These are phyloP conservation scores for Artemia sinica DNA, from an alignment of 2,888 invertebrate species.

Conservation along the genomic window DNA sequence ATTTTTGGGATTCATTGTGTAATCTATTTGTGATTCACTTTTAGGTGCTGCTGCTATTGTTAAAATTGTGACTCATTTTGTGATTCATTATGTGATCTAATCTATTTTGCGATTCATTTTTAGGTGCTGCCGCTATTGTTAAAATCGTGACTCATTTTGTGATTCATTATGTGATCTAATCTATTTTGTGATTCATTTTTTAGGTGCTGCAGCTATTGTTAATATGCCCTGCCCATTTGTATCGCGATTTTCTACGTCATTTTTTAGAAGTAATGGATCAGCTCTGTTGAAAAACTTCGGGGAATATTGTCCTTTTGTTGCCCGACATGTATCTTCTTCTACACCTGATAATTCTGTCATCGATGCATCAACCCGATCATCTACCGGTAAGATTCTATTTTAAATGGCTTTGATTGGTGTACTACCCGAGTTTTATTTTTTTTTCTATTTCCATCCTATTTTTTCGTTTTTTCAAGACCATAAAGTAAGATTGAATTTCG, in stretches of 20 bases:
- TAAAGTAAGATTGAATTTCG: too few species aligned
- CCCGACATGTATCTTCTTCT: constrained; percentile 33
- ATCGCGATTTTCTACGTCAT: constrained; percentile 56
- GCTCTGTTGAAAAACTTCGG: constrained; percentile 59
- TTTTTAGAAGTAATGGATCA: constrained; percentile 62
- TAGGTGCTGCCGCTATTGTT: too few species aligned
- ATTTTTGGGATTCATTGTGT: too few species aligned
- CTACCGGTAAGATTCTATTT: background rate
- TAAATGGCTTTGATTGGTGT: background rate
- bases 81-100: too few species aligned
- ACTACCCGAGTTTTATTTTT: background rate
- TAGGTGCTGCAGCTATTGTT: too few species aligned
- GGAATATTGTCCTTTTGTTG: constrained; percentile 59
- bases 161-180: too few species aligned
- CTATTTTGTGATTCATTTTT: too few species aligned
- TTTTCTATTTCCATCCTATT: constrained; percentile 14
- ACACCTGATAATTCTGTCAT: constrained; percentile 20
- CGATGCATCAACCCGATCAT: constrained; percentile 19
- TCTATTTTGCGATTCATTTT: too few species aligned
- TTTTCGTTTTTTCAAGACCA: background rate
- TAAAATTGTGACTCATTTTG: background rate
- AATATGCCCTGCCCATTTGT: constrained; percentile 73
- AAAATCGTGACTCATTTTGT: too few species aligned
- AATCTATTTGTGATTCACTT: too few species aligned
- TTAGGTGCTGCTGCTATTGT: too few species aligned